Percentiles rank a stretch among this genome's conserved stretches.
Conservation (phyloP, 2,113 vertebrate species). For the Garra rufa region DNA sequence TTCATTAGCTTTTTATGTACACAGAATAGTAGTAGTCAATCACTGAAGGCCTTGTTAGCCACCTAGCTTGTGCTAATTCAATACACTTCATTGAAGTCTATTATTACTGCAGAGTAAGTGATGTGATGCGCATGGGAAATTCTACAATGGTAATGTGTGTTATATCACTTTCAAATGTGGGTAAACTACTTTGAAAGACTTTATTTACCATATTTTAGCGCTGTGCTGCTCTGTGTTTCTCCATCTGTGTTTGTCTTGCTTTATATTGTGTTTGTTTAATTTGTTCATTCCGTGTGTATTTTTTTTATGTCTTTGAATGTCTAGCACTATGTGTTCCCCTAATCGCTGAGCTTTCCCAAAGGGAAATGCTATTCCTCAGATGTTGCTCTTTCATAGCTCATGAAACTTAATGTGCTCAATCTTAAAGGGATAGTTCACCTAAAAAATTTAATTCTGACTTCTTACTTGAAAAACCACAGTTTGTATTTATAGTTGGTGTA, state of each 20-base stretch:
- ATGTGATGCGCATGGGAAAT: neutral
- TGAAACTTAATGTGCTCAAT: constrained; percentile 3
- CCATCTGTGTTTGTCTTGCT: constrained; percentile 5
- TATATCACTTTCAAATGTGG: neutral
- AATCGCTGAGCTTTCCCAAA: neutral
- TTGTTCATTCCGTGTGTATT: constrained; percentile 9
- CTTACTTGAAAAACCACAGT: too few relatives aligned
- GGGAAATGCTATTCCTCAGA: constrained; percentile 4
- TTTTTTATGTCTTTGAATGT: neutral
- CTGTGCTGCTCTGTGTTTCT: neutral
- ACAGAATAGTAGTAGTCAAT: constrained; percentile 9
- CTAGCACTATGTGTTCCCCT: neutral
- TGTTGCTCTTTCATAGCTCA: constrained; percentile 13
- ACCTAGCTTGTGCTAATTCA: constrained; percentile 67
- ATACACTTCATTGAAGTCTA: constrained; percentile 70
- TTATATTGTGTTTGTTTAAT: constrained; percentile 9
- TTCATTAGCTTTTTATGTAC: constrained; percentile 42
- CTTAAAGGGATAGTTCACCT: neutral
- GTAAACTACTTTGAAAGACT: constrained; percentile 7
- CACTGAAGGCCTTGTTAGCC: constrained; percentile 44
- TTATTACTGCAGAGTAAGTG: constrained; percentile 52
- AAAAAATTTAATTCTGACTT: neutral
- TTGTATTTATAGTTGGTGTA: neutral
- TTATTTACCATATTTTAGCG: constrained; percentile 2
- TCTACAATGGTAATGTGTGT: neutral